phyloP scores from a whole-genome alignment of 2,888 invertebrate genomes.

The Agrilus mali region DNA sequence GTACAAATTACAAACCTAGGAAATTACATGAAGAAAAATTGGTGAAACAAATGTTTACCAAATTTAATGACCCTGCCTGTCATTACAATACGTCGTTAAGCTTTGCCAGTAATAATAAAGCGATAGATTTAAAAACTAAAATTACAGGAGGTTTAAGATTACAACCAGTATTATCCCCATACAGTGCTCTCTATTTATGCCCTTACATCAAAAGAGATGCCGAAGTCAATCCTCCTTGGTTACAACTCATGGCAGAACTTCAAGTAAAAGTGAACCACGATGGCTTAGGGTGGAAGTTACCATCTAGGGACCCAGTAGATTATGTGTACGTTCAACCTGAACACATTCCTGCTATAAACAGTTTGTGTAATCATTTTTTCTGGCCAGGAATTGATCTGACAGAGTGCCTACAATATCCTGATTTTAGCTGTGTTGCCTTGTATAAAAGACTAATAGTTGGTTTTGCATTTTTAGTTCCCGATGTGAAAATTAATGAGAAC shows the following conservation, averaged over 20 bases:
- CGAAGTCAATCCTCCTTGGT: constrained; percentile 54
- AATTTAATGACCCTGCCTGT: constrained; percentile 27
- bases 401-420: constrained; percentile 81
- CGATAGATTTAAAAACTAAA: constrained; percentile 19
- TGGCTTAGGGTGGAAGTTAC: constrained; percentile 19
- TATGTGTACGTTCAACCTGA: constrained; percentile 80
- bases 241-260: constrained; percentile 55
- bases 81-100: constrained; percentile 30
- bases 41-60: constrained; percentile 5
- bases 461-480: constrained; percentile 85
- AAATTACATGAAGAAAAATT: background rate
- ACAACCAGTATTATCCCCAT: constrained; percentile 49
- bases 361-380: constrained; percentile 69
- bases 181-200: constrained; percentile 60
- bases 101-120: constrained; percentile 9
- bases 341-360: constrained; percentile 79
- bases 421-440: constrained; percentile 79
- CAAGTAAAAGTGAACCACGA: constrained; percentile 39
- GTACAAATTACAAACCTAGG: background rate
- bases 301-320: constrained; percentile 53
- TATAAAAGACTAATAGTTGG: constrained; percentile 73
- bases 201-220: constrained; percentile 72
- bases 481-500: constrained; percentile 67
- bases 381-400: constrained; percentile 90
- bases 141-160: constrained; percentile 26